A percentile compares a stretch with the other conserved stretches of the same genome.
Evolutionary conservation across 2,797 vertebrate species (phyloP).

Genomic region (Octomys mimax): DNA sequence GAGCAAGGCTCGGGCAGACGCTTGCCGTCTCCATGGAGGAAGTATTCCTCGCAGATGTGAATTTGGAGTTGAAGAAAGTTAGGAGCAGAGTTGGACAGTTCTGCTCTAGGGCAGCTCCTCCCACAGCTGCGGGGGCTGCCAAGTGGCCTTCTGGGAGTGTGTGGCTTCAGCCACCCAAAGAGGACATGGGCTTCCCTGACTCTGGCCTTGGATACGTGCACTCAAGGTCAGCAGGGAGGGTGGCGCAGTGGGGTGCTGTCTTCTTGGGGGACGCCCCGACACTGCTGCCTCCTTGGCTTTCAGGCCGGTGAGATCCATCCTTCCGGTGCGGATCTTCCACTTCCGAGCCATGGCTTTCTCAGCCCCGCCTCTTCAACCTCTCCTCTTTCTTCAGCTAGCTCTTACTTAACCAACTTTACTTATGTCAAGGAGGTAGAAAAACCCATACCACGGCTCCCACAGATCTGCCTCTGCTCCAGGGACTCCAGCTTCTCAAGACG

Average conservation of each 20-base stretch:
- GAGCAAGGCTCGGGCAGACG: neutral
- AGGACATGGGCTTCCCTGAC: neutral
- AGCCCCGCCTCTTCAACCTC: too few species aligned
- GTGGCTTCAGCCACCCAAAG: neutral
- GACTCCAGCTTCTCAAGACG: neutral
- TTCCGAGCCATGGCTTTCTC: neutral
- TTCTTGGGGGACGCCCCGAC: too few species aligned
- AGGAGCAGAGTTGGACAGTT: neutral
- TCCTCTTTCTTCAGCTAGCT: neutral
- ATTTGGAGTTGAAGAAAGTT: neutral
- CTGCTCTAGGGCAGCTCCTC: neutral
- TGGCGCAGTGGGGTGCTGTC: neutral
- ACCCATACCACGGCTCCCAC: neutral
- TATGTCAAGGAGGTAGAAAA: neutral
- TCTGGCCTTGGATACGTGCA: neutral
- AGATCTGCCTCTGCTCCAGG: neutral
- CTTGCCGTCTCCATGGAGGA: neutral
- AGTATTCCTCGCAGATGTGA: neutral
- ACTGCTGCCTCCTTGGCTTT: neutral
- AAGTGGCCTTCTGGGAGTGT: neutral
- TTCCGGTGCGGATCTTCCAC: neutral
- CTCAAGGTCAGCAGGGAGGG: neutral
- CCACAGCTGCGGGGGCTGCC: neutral
- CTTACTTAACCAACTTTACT: conserved; percentile 10
- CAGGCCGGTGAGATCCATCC: neutral